These are phyloP conservation scores for Epistrophella euchroma DNA, from an alignment of 2,888 invertebrate species.

Conservation along the genomic window DNA sequence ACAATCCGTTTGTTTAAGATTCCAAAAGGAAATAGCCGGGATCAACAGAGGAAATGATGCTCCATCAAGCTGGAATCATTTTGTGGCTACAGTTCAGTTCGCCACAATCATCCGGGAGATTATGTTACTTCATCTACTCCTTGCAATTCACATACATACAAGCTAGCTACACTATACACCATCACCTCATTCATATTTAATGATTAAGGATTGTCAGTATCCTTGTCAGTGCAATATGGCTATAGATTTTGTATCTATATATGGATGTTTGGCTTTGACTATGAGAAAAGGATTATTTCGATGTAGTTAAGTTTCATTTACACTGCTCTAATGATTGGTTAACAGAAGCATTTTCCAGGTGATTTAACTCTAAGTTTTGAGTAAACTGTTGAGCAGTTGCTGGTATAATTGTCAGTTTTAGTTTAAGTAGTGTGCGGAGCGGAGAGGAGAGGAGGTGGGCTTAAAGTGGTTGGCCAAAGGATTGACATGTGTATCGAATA, in stretches of 20 bases:
- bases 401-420: slow-evolving; percentile 53
- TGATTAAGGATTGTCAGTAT: slow-evolving; percentile 61
- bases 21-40: slow-evolving; percentile 22
- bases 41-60: slow-evolving; percentile 11
- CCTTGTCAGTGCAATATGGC: slow-evolving; percentile 1
- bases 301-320: slow-evolving; percentile 58
- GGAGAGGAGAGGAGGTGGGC: slow-evolving; percentile 8
- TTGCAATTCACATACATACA: slow-evolving; percentile 4
- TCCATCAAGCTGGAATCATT: slow-evolving; percentile 50
- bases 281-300: slow-evolving; percentile 53
- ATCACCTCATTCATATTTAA: slow-evolving; percentile 56
- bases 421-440: neutral
- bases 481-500: slow-evolving; percentile 40
- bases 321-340: slow-evolving; percentile 68
- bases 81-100: slow-evolving; percentile 48
- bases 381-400: slow-evolving; percentile 63
- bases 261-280: neutral
- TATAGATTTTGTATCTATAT: slow-evolving; percentile 9
- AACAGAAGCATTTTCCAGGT: slow-evolving; percentile 74
- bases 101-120: slow-evolving; percentile 64
- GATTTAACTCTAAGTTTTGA: slow-evolving; percentile 69
- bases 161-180: neutral
- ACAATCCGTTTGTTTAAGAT: slow-evolving; percentile 59
- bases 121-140: slow-evolving; percentile 50
- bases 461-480: slow-evolving; percentile 23